Conservation (phyloP, 2,888 invertebrate genomes). For the Ichneumoninae sp. region DNA sequence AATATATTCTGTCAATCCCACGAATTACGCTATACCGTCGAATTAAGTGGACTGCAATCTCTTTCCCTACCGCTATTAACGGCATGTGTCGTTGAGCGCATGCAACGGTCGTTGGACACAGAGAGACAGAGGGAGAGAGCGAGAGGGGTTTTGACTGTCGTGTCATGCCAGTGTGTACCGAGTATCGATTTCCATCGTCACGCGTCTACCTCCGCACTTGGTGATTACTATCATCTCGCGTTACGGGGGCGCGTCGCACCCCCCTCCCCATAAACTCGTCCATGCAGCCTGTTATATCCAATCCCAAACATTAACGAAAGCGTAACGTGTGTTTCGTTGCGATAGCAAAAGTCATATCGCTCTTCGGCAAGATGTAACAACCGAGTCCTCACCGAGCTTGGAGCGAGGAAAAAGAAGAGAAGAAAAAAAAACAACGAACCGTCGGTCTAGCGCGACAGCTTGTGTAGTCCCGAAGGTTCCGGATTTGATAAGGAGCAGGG, state of each 20-base stretch:
- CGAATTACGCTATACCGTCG: conserved; percentile 51
- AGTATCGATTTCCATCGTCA: conserved; percentile 74
- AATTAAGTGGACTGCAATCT: conserved; percentile 42
- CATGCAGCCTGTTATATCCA: conserved; percentile 49
- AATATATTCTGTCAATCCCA: conserved; percentile 37
- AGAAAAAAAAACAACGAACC: conserved; percentile 22
- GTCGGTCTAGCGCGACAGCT: conserved; percentile 54
- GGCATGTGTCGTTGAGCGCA: conserved; percentile 21
- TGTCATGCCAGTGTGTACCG: conserved; percentile 63
- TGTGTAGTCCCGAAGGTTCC: conserved; percentile 46
- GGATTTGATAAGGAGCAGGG: conserved; percentile 53
- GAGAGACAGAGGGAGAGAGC: conserved; percentile 1
- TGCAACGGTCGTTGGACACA: conserved; percentile 34
- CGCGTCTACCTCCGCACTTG: conserved; percentile 68
- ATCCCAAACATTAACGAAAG: conserved; percentile 65
- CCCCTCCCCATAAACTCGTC: conserved; percentile 52
- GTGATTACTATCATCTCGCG: conserved; percentile 72
- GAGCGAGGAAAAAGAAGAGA: conserved; percentile 12
- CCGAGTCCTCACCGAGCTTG: conserved; percentile 1
- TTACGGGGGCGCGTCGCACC: conserved; percentile 66
- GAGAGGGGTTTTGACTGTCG: conserved; percentile 34
- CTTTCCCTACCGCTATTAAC: conserved; percentile 28
- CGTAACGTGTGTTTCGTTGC: conserved; percentile 63
- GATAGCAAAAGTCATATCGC: conserved; percentile 17
- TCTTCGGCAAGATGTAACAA: conserved; percentile 24